phyloP scores from a whole-genome alignment of 1,140 invertebrate species.

The Drosophila simulans region DNA sequence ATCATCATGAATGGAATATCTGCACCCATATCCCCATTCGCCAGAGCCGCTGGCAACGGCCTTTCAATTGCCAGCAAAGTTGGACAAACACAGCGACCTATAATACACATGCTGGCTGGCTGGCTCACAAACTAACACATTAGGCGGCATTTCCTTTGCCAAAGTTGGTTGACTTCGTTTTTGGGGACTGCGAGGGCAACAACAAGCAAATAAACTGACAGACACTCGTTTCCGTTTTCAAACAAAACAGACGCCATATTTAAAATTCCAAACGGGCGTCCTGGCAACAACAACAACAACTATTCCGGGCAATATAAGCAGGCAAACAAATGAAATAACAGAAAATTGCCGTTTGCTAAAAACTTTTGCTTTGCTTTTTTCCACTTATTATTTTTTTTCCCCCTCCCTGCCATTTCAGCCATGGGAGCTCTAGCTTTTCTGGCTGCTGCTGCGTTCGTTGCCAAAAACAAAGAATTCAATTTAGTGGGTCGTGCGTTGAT shows the following conservation, averaged over 20 bases:
- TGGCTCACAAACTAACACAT: constrained; percentile 68
- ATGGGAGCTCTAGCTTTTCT: background rate
- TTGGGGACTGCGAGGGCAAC: constrained; percentile 53
- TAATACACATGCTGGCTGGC: background rate
- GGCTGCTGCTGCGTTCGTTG: constrained; percentile 5
- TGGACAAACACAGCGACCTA: constrained; percentile 26
- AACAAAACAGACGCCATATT: constrained; percentile 83
- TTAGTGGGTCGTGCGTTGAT: constrained; percentile 56
- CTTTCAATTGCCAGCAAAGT: constrained; percentile 49
- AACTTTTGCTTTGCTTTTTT: constrained; percentile 66
- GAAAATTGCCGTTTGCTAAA: constrained; percentile 65
- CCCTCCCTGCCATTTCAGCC: background rate
- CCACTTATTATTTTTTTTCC: constrained; percentile 21
- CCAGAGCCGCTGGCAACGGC: constrained; percentile 52
- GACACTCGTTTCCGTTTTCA: constrained; percentile 82
- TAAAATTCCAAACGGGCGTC: constrained; percentile 75
- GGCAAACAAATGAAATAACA: constrained; percentile 74
- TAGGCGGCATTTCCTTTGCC: constrained; percentile 75
- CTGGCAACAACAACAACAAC: constrained; percentile 28
- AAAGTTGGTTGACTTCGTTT: constrained; percentile 78
- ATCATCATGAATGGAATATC: constrained; percentile 29
- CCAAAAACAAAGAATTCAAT: constrained; percentile 60
- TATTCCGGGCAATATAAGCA: constrained; percentile 31
- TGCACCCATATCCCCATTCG: constrained; percentile 3
- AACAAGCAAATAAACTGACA: constrained; percentile 81